Base-by-base conservation (phyloP, 1,140 invertebrate species). In the Bradynema listronoti region DNA sequence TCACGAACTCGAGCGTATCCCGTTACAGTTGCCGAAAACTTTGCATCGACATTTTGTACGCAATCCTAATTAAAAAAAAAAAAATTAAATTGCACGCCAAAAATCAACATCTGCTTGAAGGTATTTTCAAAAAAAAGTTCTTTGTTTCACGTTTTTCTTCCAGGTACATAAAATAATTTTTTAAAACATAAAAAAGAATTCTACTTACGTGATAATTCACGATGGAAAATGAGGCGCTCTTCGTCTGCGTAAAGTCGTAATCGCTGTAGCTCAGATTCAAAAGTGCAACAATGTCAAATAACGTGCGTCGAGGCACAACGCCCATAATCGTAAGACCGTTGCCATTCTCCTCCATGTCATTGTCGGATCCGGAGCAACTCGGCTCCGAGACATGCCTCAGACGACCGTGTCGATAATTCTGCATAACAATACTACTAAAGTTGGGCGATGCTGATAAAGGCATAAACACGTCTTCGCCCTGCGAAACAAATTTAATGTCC, bases 211-310 rank as follows among this genome's bases (percentile, higher is more conserved):
- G 56, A 47, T 63, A 64, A 41, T 29, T 46, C 5, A 74, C 58
- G 3, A 63, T 53, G 11, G 57, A 52, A 41, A 77, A 75, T 9
- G 63, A 57, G 16, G 68, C 57, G 32, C 71, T 74, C n/a, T 66
- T 77, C 2, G 61, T 73, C 32, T 68, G 58, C 0, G 70, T 59
- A 56, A 77, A 77, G 39, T 77, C 74, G 45, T 77, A 78, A 50
- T 77, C 74, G 7, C 65, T 43, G 42, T 63, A 77, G 41, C 68
- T 61, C 22, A 42, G 55, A 55, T 78, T 78, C 2, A 77, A 58
- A 11, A 77, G 58, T 19, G 55, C 49, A 3, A 56, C 46, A 43
- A 77, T 51, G 51, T 78, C 72, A 27, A 78, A 77, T 2, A 77
- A 46, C 2, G 68, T 78, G 56, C 62, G 52, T 7, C 59, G 46